Conservation (phyloP, 1,140 invertebrate genomes). For the Hypsibius dujardini region DNA sequence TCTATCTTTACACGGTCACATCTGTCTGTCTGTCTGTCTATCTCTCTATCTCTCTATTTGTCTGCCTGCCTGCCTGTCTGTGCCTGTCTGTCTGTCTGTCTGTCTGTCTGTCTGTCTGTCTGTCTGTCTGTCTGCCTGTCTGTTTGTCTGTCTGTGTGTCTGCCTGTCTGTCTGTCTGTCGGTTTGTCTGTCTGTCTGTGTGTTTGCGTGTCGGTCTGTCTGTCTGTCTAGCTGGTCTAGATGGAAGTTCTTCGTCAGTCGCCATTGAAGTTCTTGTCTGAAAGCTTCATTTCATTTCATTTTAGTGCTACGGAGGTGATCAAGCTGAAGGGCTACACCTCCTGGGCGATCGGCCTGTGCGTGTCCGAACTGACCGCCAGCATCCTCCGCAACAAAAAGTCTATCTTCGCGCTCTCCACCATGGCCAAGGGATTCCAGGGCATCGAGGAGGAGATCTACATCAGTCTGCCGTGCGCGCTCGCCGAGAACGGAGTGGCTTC, state of each 20-base stretch:
- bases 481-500: conserved; percentile 54
- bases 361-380: conserved; percentile 50
- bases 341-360: conserved; percentile 73
- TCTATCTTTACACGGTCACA: background rate
- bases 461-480: conserved; percentile 62
- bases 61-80: conserved; percentile 8
- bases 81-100: too few relatives aligned
- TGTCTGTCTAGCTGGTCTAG: too few relatives aligned
- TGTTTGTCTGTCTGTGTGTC: too few relatives aligned
- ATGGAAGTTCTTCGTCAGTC: background rate
- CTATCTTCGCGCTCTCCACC: conserved; percentile 61
- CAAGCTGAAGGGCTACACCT: conserved; percentile 69
- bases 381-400: conserved; percentile 54
- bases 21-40: conserved; percentile 1
- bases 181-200: too few relatives aligned
- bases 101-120: too few relatives aligned
- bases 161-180: too few relatives aligned
- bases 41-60: conserved; percentile 19
- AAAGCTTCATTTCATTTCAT: conserved; percentile 20
- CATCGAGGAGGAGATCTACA: conserved; percentile 60
- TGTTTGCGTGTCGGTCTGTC: too few relatives aligned
- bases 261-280: conserved; percentile 8
- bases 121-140: too few relatives aligned
- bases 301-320: conserved; percentile 69
- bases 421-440: conserved; percentile 53